Percentiles rank a stretch among this genome's conserved stretches.
Evolutionary conservation across 1,140 invertebrate genomes (phyloP).

Genomic region (Zaprionus lachaisei): DNA sequence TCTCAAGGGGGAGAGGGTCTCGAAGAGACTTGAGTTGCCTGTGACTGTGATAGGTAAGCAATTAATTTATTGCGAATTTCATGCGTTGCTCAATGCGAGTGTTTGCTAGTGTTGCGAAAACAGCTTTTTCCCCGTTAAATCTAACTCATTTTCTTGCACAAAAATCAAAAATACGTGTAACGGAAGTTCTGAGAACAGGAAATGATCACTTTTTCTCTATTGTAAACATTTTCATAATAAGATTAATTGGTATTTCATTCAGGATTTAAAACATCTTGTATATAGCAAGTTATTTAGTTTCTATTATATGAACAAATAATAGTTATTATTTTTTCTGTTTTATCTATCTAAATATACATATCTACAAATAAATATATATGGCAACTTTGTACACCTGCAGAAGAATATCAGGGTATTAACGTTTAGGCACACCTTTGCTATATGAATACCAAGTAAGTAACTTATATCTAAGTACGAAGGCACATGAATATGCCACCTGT

Average conservation of each 20-base stretch:
- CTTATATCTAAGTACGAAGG: neutral
- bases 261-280: too few relatives aligned
- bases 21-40: neutral
- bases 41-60: neutral
- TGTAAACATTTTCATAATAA: neutral
- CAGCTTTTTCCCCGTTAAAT: neutral
- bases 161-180: too few relatives aligned
- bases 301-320: too few relatives aligned
- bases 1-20: conserved; percentile 24
- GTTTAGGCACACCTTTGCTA: neutral
- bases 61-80: neutral
- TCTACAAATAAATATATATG: neutral
- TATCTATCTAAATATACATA: too few relatives aligned
- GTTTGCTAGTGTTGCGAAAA: neutral
- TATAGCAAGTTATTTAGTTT: too few relatives aligned
- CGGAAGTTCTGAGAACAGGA: too few relatives aligned
- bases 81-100: neutral
- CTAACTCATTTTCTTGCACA: neutral
- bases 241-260: too few relatives aligned
- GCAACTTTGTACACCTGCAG: neutral
- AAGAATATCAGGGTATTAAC: neutral
- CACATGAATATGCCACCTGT: conserved; percentile 56
- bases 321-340: neutral
- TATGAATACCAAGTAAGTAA: neutral
- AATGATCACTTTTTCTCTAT: too few relatives aligned